Percentiles rank a stretch among this genome's conserved stretches.
These are phyloP conservation scores for Arctopsyche grandis DNA, from an alignment of 1,140 invertebrate genomes.

Conservation along the genomic window DNA sequence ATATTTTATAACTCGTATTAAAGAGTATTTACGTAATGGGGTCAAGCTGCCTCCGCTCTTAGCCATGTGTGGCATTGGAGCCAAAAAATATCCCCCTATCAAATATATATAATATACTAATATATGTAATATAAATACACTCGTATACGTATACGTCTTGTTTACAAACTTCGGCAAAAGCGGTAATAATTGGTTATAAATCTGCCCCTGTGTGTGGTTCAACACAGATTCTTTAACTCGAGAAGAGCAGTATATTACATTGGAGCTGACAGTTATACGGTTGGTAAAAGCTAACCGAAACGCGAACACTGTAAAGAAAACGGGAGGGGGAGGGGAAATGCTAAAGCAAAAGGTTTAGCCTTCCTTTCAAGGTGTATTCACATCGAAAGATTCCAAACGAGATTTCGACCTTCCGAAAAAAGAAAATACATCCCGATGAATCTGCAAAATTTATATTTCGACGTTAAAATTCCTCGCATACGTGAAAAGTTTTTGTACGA, in stretches of 20 bases:
- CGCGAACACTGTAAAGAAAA: constrained; percentile 10
- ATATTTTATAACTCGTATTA: constrained; percentile 36
- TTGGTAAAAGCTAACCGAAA: constrained; percentile 26
- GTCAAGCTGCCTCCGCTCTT: background rate
- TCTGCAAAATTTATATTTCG: background rate
- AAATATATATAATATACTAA: background rate
- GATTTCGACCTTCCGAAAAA: background rate
- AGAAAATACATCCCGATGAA: background rate
- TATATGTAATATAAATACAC: background rate
- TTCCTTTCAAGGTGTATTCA: constrained; percentile 23
- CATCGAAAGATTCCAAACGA: background rate
- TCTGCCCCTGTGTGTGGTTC: background rate
- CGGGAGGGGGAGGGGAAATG: background rate
- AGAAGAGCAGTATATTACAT: constrained; percentile 22
- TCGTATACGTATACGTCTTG: background rate
- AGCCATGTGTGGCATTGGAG: background rate
- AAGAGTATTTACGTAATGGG: constrained; percentile 26
- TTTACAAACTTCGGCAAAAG: constrained; percentile 21
- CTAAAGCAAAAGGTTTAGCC: constrained; percentile 1
- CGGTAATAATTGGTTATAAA: constrained; percentile 23
- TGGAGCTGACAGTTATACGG: constrained; percentile 11
- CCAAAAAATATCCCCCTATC: background rate
- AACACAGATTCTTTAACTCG: constrained; percentile 19
- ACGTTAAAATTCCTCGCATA: background rate
- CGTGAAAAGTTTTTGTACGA: background rate